Base-by-base conservation (phyloP, 2,113 vertebrate species). In the Hypomesus transpacificus region DNA sequence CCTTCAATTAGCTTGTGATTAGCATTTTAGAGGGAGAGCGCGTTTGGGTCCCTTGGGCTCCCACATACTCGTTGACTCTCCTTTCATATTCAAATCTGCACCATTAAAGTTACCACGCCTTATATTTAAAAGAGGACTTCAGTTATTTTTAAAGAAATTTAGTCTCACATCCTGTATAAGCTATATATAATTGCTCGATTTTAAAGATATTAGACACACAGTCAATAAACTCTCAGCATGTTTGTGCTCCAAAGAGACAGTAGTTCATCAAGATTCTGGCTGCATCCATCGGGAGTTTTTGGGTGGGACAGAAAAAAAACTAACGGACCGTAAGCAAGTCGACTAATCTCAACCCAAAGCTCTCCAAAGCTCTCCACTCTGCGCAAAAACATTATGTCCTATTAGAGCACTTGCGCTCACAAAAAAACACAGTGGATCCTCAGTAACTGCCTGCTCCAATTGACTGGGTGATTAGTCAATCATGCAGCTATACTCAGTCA, bases 21-120 rank as follows among this genome's bases (percentile, higher is more conserved):
- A 90, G 85, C 89, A 90, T 90, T 89, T 89, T 88, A 89, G 85
- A 90, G 88, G 83, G 85, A 88, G 87, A 87, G 88, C 82, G 77
- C 87, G 83, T 88, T 88, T 87, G 76, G 83, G 66, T 89, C 88
- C 86, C 89, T 3, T 79, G 88, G 89, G 89, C 59, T 72, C 69
- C 69, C 78, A 54, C 66, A 39, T 67, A 80, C 81, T 74, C 83
- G 63, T 70, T 75, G 65, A 80, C 61, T 68, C 78, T 66, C 76
- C 87, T 89, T 89, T 90, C 87, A 80, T 87, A 90, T 90, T 89
- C 84, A 89, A 90, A 89, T 89, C 74, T 81, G 50, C 75, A 0
- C 79, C 85, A 87, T 90, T 75, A 89, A 90, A 89, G 88, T 87
- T 74, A 68, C 77, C 75, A 84, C 66, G 82, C 84, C 85, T 86